A percentile compares a stretch with the other conserved stretches of the same genome.
Evolutionary conservation across 2,888 invertebrate genomes (phyloP).

Genomic region (Scaeva pyrastri): DNA sequence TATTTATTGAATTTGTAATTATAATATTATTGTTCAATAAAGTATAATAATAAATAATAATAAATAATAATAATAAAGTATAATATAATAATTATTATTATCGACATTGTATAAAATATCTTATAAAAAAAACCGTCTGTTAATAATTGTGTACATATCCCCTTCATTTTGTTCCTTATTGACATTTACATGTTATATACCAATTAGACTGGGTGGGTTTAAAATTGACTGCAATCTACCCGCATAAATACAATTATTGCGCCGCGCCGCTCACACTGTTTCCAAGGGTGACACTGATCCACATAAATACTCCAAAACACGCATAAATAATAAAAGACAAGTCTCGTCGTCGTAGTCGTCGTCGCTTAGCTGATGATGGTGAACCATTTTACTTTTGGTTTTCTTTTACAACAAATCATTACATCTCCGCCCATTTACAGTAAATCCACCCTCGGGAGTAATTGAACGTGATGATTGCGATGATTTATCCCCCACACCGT

Average conservation of each 20-base stretch:
- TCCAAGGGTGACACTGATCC: conserved; percentile 54
- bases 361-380: conserved; percentile 17
- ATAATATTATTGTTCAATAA: too few relatives aligned
- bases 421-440: conserved; percentile 73
- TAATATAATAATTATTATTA: too few relatives aligned
- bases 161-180: conserved; percentile 27
- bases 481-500: conserved; percentile 67
- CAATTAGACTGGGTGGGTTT: conserved; percentile 4
- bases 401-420: conserved; percentile 73
- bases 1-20: too few relatives aligned
- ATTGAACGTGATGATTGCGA: conserved; percentile 76
- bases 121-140: too few relatives aligned
- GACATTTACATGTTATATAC: conserved; percentile 67
- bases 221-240: conserved; percentile 56
- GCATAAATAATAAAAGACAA: conserved; percentile 31
- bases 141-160: not conserved
- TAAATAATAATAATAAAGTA: too few relatives aligned
- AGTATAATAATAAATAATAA: too few relatives aligned
- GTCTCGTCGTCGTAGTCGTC: too few relatives aligned
- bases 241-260: conserved; percentile 30
- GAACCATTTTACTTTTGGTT: conserved; percentile 43
- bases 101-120: too few relatives aligned
- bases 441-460: conserved; percentile 76
- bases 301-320: conserved; percentile 34
- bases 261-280: not conserved